phyloP scores from a whole-genome alignment of 2,888 invertebrate genomes.

The Alitta virens region DNA sequence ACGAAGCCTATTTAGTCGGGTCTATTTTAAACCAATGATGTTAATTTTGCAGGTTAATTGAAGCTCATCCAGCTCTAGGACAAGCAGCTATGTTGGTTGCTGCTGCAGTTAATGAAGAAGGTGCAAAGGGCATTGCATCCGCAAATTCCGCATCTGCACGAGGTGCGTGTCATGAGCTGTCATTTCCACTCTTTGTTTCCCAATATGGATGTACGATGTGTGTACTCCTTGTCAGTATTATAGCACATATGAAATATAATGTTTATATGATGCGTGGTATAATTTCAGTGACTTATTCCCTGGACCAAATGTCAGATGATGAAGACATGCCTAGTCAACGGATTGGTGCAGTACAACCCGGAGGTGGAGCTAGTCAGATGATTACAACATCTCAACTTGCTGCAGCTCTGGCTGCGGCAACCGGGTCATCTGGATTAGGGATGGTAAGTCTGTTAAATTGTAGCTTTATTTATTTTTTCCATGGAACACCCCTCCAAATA shows the following conservation, averaged over 20 bases:
- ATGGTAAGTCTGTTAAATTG: too few species aligned
- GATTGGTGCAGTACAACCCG: neutral
- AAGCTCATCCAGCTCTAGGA: constrained; percentile 70
- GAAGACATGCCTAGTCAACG: constrained; percentile 38
- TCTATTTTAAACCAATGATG: too few species aligned
- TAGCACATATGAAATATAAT: too few species aligned
- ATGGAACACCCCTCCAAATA: too few species aligned
- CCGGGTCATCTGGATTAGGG: constrained; percentile 19
- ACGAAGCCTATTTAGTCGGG: too few species aligned
- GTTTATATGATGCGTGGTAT: too few species aligned
- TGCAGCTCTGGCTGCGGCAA: constrained; percentile 68
- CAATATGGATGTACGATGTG: too few species aligned
- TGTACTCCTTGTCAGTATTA: too few species aligned
- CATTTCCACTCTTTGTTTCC: too few species aligned
- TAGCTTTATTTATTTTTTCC: too few species aligned
- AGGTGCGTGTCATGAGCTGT: constrained; percentile 1
- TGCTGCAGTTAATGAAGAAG: constrained; percentile 60
- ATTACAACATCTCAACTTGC: constrained; percentile 76
- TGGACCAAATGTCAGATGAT: constrained; percentile 57
- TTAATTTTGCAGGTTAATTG: constrained; percentile 61
- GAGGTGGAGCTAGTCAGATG: constrained; percentile 24
- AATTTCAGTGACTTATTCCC: constrained; percentile 43
- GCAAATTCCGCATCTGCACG: neutral
- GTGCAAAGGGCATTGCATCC: constrained; percentile 22
- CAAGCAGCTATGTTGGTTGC: constrained; percentile 70